phyloP scores from a whole-genome alignment of 2,113 vertebrate species.

The Percopsis transmontana region DNA sequence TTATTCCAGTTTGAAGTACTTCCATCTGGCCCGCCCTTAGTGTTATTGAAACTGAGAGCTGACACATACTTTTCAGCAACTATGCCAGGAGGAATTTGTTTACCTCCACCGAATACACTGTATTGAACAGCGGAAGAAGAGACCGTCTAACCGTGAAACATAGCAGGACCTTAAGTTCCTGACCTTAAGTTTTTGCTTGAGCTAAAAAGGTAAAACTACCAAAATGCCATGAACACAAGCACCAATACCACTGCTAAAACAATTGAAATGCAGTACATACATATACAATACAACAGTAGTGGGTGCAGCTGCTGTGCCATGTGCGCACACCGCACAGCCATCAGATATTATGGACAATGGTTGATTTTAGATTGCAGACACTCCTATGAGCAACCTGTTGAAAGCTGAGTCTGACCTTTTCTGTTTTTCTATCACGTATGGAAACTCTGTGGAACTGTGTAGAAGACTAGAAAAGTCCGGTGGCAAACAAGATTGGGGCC shows the following conservation, averaged over 20 bases:
- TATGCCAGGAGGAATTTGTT: conserved; percentile 51
- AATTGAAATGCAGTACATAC: too few relatives aligned
- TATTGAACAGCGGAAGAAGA: conserved; percentile 8
- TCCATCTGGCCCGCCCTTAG: conserved; percentile 24
- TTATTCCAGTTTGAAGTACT: conserved; percentile 43
- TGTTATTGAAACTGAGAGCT: conserved; percentile 1
- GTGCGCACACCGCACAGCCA: too few relatives aligned
- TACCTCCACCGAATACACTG: conserved; percentile 14
- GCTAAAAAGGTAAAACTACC: too few relatives aligned
- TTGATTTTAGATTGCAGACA: too few relatives aligned
- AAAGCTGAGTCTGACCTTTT: conserved; percentile 1
- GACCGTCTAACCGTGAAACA: neutral
- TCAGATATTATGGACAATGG: too few relatives aligned
- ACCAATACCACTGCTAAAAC: too few relatives aligned
- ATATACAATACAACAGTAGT: too few relatives aligned
- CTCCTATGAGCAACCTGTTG: too few relatives aligned
- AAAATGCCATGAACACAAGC: too few relatives aligned
- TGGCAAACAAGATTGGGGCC: neutral
- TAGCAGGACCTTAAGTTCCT: conserved; percentile 2
- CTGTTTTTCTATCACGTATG: neutral
- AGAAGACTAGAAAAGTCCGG: neutral
- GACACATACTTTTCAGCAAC: conserved; percentile 25
- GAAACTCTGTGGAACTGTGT: conserved; percentile 1
- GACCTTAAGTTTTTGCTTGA: too few relatives aligned
- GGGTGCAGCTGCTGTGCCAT: too few relatives aligned